Percentiles rank a stretch among this genome's conserved stretches.
phyloP scores from a whole-genome alignment of 2,888 invertebrate species.

The Apamea anceps region DNA sequence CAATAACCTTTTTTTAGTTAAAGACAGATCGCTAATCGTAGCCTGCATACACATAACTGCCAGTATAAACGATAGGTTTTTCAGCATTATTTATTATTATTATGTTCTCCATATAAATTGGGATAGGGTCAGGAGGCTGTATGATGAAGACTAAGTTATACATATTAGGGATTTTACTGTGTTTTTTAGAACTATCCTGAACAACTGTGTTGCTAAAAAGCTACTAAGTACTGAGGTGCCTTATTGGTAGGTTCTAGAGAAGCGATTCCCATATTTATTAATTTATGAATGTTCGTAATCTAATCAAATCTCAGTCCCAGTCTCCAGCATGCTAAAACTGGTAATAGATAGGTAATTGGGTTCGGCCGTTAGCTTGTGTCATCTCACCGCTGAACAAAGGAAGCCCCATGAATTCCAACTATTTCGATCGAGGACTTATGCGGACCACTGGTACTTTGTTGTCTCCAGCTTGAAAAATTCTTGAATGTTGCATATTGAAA shows the following conservation, averaged over 20 bases:
- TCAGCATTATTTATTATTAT: background rate
- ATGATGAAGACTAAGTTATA: background rate
- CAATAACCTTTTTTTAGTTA: too few species aligned
- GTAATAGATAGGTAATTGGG: too few species aligned
- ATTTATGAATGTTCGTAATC: background rate
- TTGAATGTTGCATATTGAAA: background rate
- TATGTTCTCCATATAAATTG: background rate
- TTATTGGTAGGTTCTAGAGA: background rate
- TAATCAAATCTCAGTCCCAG: background rate
- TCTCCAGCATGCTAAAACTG: too few species aligned
- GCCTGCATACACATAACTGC: too few species aligned
- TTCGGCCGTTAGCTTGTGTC: background rate
- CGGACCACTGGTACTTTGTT: background rate
- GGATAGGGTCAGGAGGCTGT: too few species aligned
- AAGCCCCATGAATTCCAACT: too few species aligned
- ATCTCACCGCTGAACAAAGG: background rate
- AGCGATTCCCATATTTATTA: background rate
- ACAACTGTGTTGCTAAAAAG: too few species aligned
- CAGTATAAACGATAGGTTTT: too few species aligned
- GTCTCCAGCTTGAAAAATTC: background rate
- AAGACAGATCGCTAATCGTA: too few species aligned
- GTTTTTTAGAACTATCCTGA: background rate
- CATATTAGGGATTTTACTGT: too few species aligned
- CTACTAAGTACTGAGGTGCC: too few species aligned
- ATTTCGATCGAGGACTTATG: background rate